These are phyloP conservation scores for Nesoenas mayeri DNA, from an alignment of 2,113 vertebrate genomes.

Conservation along the genomic window DNA sequence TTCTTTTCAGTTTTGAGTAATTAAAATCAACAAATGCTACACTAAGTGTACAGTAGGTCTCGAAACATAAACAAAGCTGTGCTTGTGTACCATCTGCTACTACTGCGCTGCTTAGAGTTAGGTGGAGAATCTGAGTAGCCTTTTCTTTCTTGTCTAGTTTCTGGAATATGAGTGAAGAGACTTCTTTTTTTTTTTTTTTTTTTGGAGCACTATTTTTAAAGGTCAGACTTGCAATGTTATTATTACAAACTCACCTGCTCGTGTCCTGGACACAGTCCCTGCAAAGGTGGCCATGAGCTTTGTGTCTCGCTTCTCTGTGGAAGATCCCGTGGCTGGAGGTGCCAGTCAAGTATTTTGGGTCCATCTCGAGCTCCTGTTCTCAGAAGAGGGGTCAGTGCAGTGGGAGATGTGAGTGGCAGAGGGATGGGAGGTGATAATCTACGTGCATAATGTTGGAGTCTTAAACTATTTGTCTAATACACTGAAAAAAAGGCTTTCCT, in stretches of 20 bases:
- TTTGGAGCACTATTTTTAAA: background rate
- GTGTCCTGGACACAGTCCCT: background rate
- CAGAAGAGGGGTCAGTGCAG: background rate
- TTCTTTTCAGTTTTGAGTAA: conserved; percentile 73
- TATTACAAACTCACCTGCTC: background rate
- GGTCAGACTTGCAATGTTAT: background rate
- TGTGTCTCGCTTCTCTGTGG: background rate
- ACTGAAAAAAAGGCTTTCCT: background rate
- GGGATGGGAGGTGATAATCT: background rate
- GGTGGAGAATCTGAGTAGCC: conserved; percentile 67
- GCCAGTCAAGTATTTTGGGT: background rate
- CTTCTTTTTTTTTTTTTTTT: background rate
- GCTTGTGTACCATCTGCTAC: conserved; percentile 70
- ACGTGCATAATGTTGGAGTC: background rate
- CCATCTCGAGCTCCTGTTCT: background rate
- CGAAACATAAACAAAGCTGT: conserved; percentile 73
- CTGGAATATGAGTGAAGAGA: background rate
- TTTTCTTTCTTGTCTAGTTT: conserved; percentile 46
- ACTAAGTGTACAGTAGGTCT: conserved; percentile 73
- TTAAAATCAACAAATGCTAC: conserved; percentile 74
- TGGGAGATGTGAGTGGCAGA: background rate
- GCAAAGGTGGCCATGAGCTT: background rate
- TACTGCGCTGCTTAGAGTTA: conserved; percentile 64
- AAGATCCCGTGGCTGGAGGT: background rate
- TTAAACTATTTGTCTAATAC: background rate